phyloP scores from a whole-genome alignment of 2,113 vertebrate species.

The Promerops cafer region DNA sequence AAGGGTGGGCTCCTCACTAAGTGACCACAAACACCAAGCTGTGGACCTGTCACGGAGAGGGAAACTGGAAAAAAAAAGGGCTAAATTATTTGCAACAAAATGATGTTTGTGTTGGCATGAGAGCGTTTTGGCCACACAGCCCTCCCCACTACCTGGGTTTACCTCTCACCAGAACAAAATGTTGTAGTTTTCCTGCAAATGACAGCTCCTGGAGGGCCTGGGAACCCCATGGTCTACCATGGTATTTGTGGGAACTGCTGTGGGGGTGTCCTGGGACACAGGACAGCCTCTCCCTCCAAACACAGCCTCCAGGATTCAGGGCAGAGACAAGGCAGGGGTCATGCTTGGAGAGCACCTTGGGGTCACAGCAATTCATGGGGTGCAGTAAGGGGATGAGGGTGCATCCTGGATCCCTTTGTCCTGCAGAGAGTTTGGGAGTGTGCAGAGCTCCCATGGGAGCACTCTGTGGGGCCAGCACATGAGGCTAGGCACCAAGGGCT shows the following conservation, averaged over 20 bases:
- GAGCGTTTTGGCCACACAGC: background rate
- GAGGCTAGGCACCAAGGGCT: background rate
- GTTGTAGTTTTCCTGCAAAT: background rate
- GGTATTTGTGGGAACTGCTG: background rate
- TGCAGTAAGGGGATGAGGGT: background rate
- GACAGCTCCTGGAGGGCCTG: fast-evolving
- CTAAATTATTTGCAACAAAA: background rate
- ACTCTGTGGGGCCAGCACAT: background rate
- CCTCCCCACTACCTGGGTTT: background rate
- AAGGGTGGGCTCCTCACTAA: background rate
- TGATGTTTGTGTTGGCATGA: too few relatives aligned
- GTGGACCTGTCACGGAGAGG: fast-evolving
- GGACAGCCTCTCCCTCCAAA: background rate
- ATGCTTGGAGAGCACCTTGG: background rate
- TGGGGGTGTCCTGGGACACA: background rate
- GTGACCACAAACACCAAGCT: background rate
- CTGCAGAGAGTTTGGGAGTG: background rate
- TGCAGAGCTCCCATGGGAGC: background rate
- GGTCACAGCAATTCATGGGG: background rate
- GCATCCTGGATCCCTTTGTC: background rate
- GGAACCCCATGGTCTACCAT: background rate
- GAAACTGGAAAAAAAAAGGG: background rate
- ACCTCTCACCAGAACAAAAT: background rate
- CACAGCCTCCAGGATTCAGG: background rate
- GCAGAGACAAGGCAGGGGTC: fast-evolving